Base-by-base conservation (phyloP, 1,140 invertebrate species). In the Drosophila navojoa region DNA sequence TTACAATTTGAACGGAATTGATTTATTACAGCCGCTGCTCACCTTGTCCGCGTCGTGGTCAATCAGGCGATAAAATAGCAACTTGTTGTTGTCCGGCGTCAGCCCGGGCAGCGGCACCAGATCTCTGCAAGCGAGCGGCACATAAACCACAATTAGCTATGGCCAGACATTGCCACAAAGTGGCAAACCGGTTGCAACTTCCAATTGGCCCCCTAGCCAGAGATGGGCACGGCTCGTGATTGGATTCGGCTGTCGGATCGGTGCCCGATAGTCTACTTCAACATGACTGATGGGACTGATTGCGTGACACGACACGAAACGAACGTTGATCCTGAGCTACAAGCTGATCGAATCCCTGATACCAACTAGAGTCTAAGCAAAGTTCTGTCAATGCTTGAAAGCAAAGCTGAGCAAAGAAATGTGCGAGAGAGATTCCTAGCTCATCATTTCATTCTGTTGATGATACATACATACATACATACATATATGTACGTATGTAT, bases 51-150 rank as follows among this genome's bases (percentile, higher is more conserved):
- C 91, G 61, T 95, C 93, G 10, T 92, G 92, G 67, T 95, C 94
- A 40, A 91, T 93, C 27, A 96, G 80, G 6, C 95, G 94, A 80
- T 94, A 95, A 29, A 95, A 92, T 40, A 95, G 93, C n/a, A 94
- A 85, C 77, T 93, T 94, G 71, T 94, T 93, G 79, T 94, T 94
- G 66, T 94, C 93, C 68, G 93, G 92, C 3, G 93, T 94, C 62
- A 92, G 90, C 4, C 93, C 93, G 1, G 94, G 94, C 55, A 95
- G 81, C 13, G 94, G 94, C 29, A 95, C 61, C 69, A 91, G 74
- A 70, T 91, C 90, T 27, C 90, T 91, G 76, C 89, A 93, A 93
- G 22, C 89, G 93, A 93, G 22, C 2, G 11, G 11, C 35, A 40
- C 29, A 54, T 0, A 93, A 45, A 61, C 13, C 54, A 35, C 9